Base-by-base conservation (phyloP, 2,113 vertebrate genomes). In the Promerops cafer region DNA sequence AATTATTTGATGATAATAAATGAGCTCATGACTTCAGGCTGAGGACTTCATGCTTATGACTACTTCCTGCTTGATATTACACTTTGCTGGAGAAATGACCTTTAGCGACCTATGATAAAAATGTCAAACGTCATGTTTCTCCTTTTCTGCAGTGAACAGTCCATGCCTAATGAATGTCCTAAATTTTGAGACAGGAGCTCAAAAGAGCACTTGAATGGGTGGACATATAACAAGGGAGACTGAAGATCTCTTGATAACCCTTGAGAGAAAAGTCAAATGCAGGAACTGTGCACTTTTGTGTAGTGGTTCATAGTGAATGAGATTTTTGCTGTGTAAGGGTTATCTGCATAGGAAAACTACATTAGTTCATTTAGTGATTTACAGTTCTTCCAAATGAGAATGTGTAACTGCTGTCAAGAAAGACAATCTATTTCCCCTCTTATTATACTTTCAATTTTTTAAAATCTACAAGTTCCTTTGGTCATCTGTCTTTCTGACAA, bases 21-120 rank as follows among this genome's bases (percentile, higher is more conserved):
- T 52, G 23, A 89, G 14, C 35, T 74, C 3, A 22, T 78, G 68
- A 63, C 13, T 83, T 81, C 42, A 68, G 72, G 21, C 13, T 65
- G 21, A 80, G 42, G 16, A 56, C 13, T 92, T 92, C 57, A 35
- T 72, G 26, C 12, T 69, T 75, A 30, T 30, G 59, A 53, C 33
- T 79, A 42, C 65, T 88, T 91, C 37, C 60, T 89, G 8, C 61
- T 87, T 68, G 21, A 30, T 87, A 72, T 16, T 82, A 49, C 44
- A 85, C 42, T 16, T 31, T 71, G 24, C 26, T 75, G n/a, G 16
- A 79, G 47, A 71, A 86, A 68, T 74, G 37, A 82, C 85, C 91
- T 96, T 95, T 90, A 81, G 39, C 26, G 24, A 95, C 86, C 90
- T 92, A 81, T 42, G 47, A 81, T 54, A 87, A 75, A 96, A 96